Evolutionary conservation across 2,797 vertebrate species (phyloP).

Genomic region (Ambastaia sidthimunki): DNA sequence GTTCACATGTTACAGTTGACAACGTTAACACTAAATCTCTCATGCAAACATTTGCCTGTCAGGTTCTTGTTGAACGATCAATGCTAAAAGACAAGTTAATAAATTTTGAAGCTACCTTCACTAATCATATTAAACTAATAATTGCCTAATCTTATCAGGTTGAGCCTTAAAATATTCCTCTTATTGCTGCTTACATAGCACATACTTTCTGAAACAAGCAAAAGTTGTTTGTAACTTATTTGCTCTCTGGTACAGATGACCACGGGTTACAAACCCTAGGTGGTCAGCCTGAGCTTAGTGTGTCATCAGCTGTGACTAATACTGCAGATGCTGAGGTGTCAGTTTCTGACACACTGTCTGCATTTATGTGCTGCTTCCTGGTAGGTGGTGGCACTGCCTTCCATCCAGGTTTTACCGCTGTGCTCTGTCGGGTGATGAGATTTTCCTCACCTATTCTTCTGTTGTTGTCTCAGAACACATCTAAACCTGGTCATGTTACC

Average conservation of each 20-base stretch:
- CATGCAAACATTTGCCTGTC: background rate
- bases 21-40: background rate
- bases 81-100: background rate
- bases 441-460: background rate
- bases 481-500: background rate
- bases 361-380: constrained; percentile 28
- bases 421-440: background rate
- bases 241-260: background rate
- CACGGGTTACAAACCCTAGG: constrained; percentile 18
- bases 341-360: constrained; percentile 32
- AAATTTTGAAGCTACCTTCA: background rate
- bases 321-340: constrained; percentile 38
- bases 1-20: background rate
- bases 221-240: constrained; percentile 1
- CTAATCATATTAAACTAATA: background rate
- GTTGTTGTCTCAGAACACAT: background rate
- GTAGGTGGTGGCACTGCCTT: constrained; percentile 22
- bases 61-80: background rate
- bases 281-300: constrained; percentile 18
- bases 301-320: constrained; percentile 35
- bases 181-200: background rate
- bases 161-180: background rate
- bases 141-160: background rate
- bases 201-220: background rate
- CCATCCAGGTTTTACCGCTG: background rate